Evolutionary conservation across 2,113 vertebrate species (phyloP).

Genomic region (Hyla sarda): DNA sequence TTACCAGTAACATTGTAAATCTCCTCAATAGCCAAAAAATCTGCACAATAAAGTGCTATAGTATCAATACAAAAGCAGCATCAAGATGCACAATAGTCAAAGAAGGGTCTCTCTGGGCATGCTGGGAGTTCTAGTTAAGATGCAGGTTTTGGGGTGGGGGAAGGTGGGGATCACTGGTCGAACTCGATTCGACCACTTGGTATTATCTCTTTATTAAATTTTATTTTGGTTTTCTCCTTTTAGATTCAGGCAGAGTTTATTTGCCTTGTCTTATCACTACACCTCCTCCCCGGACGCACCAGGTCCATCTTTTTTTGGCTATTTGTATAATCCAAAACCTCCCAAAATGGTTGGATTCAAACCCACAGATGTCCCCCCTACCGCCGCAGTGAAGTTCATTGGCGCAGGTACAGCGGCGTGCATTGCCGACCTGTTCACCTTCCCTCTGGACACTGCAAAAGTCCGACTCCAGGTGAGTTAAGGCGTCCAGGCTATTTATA

Average conservation of each 20-base stretch:
- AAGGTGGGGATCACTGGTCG: too few species aligned
- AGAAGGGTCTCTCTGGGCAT: too few species aligned
- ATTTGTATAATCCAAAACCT: background rate
- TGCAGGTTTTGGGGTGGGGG: too few species aligned
- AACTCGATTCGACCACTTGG: too few species aligned
- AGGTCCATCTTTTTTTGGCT: background rate
- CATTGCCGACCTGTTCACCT: slow-evolving; percentile 85
- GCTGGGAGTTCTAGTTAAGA: too few species aligned
- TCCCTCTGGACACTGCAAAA: slow-evolving; percentile 86
- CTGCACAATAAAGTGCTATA: too few species aligned
- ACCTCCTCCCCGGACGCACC: background rate
- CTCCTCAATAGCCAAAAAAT: too few species aligned
- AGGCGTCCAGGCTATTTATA: too few species aligned
- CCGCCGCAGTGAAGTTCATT: slow-evolving; percentile 72
- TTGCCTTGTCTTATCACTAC: slow-evolving; percentile 30
- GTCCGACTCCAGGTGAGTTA: slow-evolving; percentile 81
- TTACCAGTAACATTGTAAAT: too few species aligned
- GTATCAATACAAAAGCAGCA: too few species aligned
- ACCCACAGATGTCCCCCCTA: slow-evolving; percentile 70
- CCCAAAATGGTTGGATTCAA: slow-evolving; percentile 73
- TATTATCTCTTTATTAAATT: too few species aligned
- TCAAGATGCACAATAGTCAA: too few species aligned
- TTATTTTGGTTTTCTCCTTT: background rate
- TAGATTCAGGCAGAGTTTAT: slow-evolving; percentile 53
- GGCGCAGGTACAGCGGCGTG: slow-evolving; percentile 83